phyloP scores from a whole-genome alignment of 2,113 vertebrate genomes.

The Sander lucioperca region DNA sequence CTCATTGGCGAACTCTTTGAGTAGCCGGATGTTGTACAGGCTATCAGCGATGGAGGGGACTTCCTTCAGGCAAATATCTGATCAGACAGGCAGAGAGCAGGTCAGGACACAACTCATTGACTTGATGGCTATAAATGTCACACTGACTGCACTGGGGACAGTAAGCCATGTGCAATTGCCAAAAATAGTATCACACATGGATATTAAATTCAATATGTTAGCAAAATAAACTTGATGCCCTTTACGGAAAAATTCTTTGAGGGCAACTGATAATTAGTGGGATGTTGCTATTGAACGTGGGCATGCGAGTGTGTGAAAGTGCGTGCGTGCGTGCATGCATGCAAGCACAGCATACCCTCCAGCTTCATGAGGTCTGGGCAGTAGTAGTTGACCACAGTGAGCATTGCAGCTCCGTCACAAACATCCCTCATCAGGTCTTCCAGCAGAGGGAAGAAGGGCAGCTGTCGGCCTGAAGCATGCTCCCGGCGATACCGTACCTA shows the following conservation, averaged over 20 bases:
- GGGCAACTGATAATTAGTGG: slow-evolving; percentile 18
- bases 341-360: slow-evolving; percentile 86
- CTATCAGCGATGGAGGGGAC: slow-evolving; percentile 93
- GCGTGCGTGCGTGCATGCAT: neutral
- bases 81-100: slow-evolving; percentile 50
- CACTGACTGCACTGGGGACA: slow-evolving; percentile 38
- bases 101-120: slow-evolving; percentile 53
- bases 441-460: slow-evolving; percentile 92
- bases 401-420: slow-evolving; percentile 92
- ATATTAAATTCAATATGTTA: slow-evolving; percentile 38
- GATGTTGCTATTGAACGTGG: neutral
- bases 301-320: neutral
- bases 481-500: slow-evolving; percentile 97
- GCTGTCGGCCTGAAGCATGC: slow-evolving; percentile 89
- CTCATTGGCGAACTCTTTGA: slow-evolving; percentile 92
- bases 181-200: slow-evolving; percentile 53
- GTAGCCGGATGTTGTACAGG: slow-evolving; percentile 94
- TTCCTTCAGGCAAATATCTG: slow-evolving; percentile 97
- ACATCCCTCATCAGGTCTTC: slow-evolving; percentile 95
- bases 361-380: slow-evolving; percentile 96
- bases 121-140: slow-evolving; percentile 63
- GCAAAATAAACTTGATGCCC: neutral
- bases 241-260: neutral
- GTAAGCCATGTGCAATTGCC: slow-evolving; percentile 28
- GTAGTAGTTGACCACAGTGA: slow-evolving; percentile 94